phyloP scores from a whole-genome alignment of 2,113 vertebrate genomes.

The Sardina pilchardus region DNA sequence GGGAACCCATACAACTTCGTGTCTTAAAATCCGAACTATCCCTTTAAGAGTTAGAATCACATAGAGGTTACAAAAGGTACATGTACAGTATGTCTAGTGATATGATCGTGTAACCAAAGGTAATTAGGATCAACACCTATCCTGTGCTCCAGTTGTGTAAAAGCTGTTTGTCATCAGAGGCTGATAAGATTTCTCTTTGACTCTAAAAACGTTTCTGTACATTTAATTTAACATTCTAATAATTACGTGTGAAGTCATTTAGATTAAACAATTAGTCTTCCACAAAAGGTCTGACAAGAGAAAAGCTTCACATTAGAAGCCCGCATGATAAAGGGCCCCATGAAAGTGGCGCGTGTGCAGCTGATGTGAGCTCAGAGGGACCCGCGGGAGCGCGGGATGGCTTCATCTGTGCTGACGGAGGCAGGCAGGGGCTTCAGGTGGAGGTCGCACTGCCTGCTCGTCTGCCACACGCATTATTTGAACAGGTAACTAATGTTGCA shows the following conservation, averaged over 20 bases:
- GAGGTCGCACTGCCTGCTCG: slow-evolving; percentile 28
- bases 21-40: too few species aligned
- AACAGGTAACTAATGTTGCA: slow-evolving; percentile 68
- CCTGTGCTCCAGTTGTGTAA: neutral
- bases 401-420: neutral
- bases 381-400: neutral
- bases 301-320: neutral
- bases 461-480: slow-evolving; percentile 45
- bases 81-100: neutral
- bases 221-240: neutral
- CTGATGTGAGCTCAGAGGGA: neutral
- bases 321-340: neutral
- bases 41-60: too few species aligned
- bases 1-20: too few species aligned
- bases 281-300: neutral
- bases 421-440: neutral
- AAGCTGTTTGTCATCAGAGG: neutral
- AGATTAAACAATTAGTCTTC: neutral
- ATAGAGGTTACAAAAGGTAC: too few species aligned
- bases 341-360: neutral
- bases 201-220: neutral
- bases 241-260: neutral
- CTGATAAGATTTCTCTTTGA: neutral
- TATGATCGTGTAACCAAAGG: neutral
- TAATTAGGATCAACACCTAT: neutral